phyloP scores from a whole-genome alignment of 2,797 vertebrate genomes.

The Simalia tracyae region DNA sequence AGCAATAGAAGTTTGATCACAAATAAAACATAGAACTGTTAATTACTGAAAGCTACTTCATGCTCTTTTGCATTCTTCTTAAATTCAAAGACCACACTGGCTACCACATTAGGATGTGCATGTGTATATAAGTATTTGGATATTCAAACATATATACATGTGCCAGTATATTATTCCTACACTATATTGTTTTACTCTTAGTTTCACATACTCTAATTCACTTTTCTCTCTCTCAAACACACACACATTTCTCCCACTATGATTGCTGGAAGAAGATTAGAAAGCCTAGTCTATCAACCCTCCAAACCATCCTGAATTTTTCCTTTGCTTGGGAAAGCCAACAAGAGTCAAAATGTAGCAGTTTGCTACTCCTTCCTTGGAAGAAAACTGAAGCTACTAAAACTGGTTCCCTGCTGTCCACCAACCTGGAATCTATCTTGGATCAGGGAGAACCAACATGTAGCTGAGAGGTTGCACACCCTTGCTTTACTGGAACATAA shows the following conservation, averaged over 20 bases:
- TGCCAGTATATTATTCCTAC: neutral
- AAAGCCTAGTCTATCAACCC: neutral
- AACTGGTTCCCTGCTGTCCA: neutral
- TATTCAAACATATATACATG: neutral
- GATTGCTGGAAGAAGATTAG: neutral
- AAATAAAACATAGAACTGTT: neutral
- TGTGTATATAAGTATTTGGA: neutral
- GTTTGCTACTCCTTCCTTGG: neutral
- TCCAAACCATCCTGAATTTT: neutral
- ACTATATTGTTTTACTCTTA: neutral
- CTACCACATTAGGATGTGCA: neutral
- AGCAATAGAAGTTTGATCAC: neutral
- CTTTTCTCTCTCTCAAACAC: neutral
- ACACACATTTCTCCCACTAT: neutral
- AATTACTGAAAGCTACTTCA: neutral
- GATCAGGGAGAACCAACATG: neutral
- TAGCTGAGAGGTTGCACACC: neutral
- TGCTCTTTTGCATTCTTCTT: neutral
- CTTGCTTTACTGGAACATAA: neutral
- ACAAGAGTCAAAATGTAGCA: neutral
- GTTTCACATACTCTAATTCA: neutral
- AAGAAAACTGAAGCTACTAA: neutral
- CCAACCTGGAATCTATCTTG: neutral
- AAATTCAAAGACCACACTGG: neutral
- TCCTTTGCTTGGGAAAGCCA: neutral